These are phyloP conservation scores for Coptotermes formosanus DNA, from an alignment of 1,140 invertebrate genomes.

Conservation along the genomic window DNA sequence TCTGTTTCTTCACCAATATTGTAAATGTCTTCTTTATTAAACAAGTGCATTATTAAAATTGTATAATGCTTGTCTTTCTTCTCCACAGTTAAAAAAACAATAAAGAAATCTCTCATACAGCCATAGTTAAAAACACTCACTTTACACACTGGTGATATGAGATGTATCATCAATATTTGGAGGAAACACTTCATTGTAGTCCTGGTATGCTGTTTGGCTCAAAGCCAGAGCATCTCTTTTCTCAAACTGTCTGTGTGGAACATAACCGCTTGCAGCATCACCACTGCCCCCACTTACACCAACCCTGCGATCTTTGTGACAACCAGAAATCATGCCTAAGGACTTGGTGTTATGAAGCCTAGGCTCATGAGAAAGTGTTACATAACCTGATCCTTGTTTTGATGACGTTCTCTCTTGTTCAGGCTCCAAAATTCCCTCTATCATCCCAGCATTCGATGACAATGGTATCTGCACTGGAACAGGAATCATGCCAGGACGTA, in stretches of 20 bases:
- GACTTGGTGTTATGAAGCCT: neutral
- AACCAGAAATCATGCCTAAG: neutral
- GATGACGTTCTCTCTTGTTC: neutral
- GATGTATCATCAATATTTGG: conserved; percentile 23
- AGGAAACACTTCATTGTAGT: conserved; percentile 29
- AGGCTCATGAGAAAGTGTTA: conserved; percentile 23
- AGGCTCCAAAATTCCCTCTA: neutral
- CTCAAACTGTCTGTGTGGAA: conserved; percentile 29
- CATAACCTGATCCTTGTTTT: conserved; percentile 26
- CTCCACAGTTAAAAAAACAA: neutral
- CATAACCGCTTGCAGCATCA: conserved; percentile 18
- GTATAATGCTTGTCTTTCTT: neutral
- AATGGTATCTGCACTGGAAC: neutral
- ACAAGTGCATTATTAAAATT: neutral
- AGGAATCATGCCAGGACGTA: neutral
- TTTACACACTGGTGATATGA: conserved; percentile 25
- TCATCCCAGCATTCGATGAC: neutral
- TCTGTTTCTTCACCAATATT: neutral
- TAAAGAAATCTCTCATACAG: neutral
- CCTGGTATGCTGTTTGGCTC: conserved; percentile 17
- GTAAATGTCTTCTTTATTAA: neutral
- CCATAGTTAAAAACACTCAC: neutral
- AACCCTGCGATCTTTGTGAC: neutral
- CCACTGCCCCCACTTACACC: neutral
- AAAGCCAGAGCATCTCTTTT: conserved; percentile 18